Percentiles rank a stretch among this genome's conserved stretches.
Evolutionary conservation across 1,140 invertebrate genomes (phyloP).

Genomic region (Adelges cooleyi): DNA sequence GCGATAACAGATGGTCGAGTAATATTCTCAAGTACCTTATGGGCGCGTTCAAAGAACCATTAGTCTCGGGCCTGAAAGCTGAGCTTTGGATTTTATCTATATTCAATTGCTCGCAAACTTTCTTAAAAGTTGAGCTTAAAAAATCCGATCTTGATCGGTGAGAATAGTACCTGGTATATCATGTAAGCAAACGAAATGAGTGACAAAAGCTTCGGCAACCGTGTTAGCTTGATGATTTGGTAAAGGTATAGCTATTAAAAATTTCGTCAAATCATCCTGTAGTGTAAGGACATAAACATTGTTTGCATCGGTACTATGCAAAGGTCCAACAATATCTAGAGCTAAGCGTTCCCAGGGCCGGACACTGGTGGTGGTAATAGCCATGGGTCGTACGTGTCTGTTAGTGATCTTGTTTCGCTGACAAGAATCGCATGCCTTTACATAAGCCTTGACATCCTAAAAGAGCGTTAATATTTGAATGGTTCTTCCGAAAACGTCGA

Average conservation of each 20-base stretch:
- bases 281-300: slow-evolving; percentile 37
- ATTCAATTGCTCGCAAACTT: slow-evolving; percentile 34
- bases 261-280: slow-evolving; percentile 37
- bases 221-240: slow-evolving; percentile 32
- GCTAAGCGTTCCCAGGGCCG: neutral
- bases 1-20: no score
- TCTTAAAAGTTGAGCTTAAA: slow-evolving; percentile 33
- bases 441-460: slow-evolving; percentile 16
- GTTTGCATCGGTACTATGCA: slow-evolving; percentile 33
- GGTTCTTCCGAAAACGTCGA: no score
- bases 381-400: slow-evolving; percentile 3
- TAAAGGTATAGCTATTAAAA: slow-evolving; percentile 36
- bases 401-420: slow-evolving; percentile 27
- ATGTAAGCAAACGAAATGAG: slow-evolving; percentile 21
- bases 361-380: slow-evolving; percentile 9
- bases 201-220: slow-evolving; percentile 32
- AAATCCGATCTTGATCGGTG: slow-evolving; percentile 29
- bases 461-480: no score
- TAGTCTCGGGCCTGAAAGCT: slow-evolving; percentile 37
- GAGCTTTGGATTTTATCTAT: slow-evolving; percentile 33
- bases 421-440: slow-evolving; percentile 19
- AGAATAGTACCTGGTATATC: slow-evolving; percentile 25
- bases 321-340: slow-evolving; percentile 36
- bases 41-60: slow-evolving; percentile 37
- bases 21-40: slow-evolving; percentile 37